Base-by-base conservation (phyloP, 1,140 invertebrate species). In the Drosophila lini region DNA sequence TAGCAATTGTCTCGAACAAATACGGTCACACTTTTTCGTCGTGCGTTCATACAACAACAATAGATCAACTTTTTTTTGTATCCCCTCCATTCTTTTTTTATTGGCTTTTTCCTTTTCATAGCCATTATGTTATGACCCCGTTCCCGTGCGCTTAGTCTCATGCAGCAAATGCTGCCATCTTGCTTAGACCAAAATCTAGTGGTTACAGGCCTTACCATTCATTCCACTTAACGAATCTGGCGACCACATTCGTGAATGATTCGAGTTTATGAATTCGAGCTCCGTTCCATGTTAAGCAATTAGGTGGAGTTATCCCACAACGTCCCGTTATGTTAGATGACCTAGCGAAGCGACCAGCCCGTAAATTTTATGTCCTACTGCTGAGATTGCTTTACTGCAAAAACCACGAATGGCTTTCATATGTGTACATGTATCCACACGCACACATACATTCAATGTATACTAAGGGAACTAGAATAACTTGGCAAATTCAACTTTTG, bases 391-490 rank as follows among this genome's bases (percentile, higher is more conserved):
- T 42, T 61, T 25, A 22, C 61, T 69, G 57, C 32, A 67, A 69
- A 67, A 69, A 52, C 45, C 36, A 65, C 61, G 36, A 67, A 67
- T 34, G 13, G 16, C 59, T 67, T 38, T 64, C 28, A 64, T 65
- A 68, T 62, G 61, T 65, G 38, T 69, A 44, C n/a, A 44, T 67
- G 38, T 55, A 69, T 42, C 3, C 19, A 31, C 16, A 55, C 47
- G 28, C 47, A 53, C 38, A 36, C 31, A 53, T 15, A 31, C 31
- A 45, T 16, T 7, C 34, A 63, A 31, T 44, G 61, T 69, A 55
- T 67, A 55, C 62, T 25, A 69, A 67, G 45, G 47, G 47, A 69
- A 69, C 11, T 69, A 67, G 65, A 69, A 69, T 69, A 69, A 67
- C 38, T 69, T 69, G 28, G 47, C 65, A 36, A 69, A 44, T 65